Evolutionary conservation across 2,113 vertebrate species (phyloP), one percentile per base, ranked within the genome.

Genomic region (Hyperopisus bebe): DNA sequence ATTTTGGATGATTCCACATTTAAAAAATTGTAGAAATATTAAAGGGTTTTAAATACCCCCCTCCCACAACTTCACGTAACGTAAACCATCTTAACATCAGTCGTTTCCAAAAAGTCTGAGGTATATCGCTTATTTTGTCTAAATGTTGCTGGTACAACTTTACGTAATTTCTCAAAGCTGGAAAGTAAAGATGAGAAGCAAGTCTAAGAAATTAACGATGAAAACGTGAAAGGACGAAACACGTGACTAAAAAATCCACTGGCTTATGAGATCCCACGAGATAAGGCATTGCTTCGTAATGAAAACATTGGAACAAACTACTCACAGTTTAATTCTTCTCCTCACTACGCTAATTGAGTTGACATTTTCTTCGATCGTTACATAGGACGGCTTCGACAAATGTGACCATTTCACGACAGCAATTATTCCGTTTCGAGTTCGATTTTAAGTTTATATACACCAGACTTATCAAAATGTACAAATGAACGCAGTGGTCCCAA

Each of bases 231-330:
- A 89, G 90, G 90, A 92, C 58, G 91, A 92, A 50, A 62, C 53
- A 90, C 90, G 51, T 55, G 90, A 90, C 89, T 90, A 90, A 90
- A 91, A 89, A 92, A 47, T 91, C 92, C 90, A 90, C 85, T 82
- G 53, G 21, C n/a, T 53, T 46, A 89, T 90, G 91, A 91, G 91
- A 90, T 88, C 92, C 91, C 58, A 90, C 90, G 92, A 91, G 86
- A 91, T 95, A 94, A 95, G 94, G 94, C 94, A 94, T 95, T 93
- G 92, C 92, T 94, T 94, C 91, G 19, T 80, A 91, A 93, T 92
- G 92, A 92, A 88, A 93, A 93, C 90, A 90, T 91, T 90, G 86
- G 88, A 90, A 93, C 90, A 92, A 92, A 93, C 92, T 80, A 88
- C 90, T 94, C 93, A 95, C 93, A 95, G 95, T 95, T 93, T 93